Evolutionary conservation across 2,113 vertebrate species (phyloP), one percentile per base, ranked within the genome.

Genomic region (Axis porcinus): DNA sequence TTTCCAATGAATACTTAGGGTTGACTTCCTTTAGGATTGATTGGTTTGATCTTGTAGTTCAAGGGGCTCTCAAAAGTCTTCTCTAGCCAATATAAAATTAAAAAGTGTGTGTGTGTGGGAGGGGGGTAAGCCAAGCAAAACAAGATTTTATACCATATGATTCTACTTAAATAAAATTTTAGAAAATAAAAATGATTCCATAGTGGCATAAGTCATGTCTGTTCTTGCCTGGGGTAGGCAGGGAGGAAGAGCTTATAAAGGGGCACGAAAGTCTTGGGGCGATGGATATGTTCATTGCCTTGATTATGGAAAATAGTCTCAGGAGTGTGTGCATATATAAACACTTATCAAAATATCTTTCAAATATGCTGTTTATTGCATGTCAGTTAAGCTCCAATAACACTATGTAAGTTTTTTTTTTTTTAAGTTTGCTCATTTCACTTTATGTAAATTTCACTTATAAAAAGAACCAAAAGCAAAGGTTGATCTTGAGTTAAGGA

Each of bases 261-360:
- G 27, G 11, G 0, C 40, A 19, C 5, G 7, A 57, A 7, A 36
- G 10, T 7, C 33, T 50, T 3, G 57, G 36, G 9, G 17, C 33
- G 45, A n/a, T 4, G 30, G 5, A 2, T 81, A 28, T 3, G 2
- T 40, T 57, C 27, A 27, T 76, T 52, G 33, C 85, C 58, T 27
- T 17, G 88, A 55, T 27, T 11, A 8, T 3, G 27, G 67, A 21
- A 91, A n/a, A 21, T 3, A 3, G 16, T 54, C 57, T 70, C 23
- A 33, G 0, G 43, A 33, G 30, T 30, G 3, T 14, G 28, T 33
- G 19, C 4, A 25, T 1, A 25, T 5, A 12, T 52, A 43, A 7
- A 57, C 33, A n/a, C 3, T 3, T 36, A 58, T 36, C 55, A 57
- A 70, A 70, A 21, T 6, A 8, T 27, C 2, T 86, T 82, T 89